Evolutionary conservation across 30 jellyfish, hydroid and myxozoan genomes (phyloP).

Genomic region (Pseudorhiza aurosa): DNA sequence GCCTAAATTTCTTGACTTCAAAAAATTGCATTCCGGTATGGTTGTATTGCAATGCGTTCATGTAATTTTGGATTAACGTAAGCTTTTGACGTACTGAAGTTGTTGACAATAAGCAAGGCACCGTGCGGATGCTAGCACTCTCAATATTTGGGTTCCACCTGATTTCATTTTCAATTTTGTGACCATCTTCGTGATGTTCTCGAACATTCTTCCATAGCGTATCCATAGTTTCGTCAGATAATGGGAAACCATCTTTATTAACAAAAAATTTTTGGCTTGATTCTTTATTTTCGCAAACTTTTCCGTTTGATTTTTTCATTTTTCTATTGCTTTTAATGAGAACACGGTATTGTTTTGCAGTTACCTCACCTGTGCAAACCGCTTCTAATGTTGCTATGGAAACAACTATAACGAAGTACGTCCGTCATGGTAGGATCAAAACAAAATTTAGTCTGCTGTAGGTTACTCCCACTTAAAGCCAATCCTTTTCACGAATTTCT

Average conservation of each 20-base stretch:
- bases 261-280: constrained; percentile 29
- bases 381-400: too few relatives aligned
- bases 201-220: constrained; percentile 58
- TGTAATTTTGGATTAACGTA: constrained; percentile 57
- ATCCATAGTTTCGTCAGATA: constrained; percentile 47
- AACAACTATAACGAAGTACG: too few relatives aligned
- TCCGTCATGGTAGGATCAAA: too few relatives aligned
- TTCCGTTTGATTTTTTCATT: too few relatives aligned
- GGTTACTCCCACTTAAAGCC: too few relatives aligned
- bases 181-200: constrained; percentile 29
- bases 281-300: not conserved
- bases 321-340: not conserved
- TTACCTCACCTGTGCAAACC: too few relatives aligned
- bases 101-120: constrained; percentile 29
- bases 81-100: constrained; percentile 53
- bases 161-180: constrained; percentile 31
- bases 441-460: too few relatives aligned
- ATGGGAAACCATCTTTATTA: constrained; percentile 73
- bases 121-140: constrained; percentile 4
- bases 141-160: constrained; percentile 41
- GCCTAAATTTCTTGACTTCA: constrained; percentile 77
- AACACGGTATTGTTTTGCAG: too few relatives aligned
- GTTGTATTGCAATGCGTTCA: constrained; percentile 82
- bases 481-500: too few relatives aligned
- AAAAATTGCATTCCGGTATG: constrained; percentile 91